Percentiles rank a stretch among this genome's conserved stretches.
phyloP scores from a whole-genome alignment of 2,113 vertebrate genomes.

The Polyodon spathula region DNA sequence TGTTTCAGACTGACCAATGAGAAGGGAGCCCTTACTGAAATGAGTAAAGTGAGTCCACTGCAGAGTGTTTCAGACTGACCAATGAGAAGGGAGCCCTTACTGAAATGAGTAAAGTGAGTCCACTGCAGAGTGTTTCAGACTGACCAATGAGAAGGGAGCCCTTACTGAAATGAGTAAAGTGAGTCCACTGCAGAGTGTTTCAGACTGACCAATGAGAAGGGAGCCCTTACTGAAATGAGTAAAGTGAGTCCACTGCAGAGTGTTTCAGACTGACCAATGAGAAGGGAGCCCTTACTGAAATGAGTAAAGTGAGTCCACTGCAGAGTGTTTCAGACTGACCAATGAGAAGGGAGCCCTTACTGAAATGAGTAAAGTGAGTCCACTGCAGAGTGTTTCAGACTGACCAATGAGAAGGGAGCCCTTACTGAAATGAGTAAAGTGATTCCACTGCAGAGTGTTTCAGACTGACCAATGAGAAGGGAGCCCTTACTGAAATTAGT shows the following conservation, averaged over 20 bases:
- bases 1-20: neutral
- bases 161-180: neutral
- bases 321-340: neutral
- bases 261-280: neutral
- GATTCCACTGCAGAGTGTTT: neutral
- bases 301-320: neutral
- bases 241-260: neutral
- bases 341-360: neutral
- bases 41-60: neutral
- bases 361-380: neutral
- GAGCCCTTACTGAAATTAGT: neutral
- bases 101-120: neutral
- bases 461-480: neutral
- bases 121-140: neutral
- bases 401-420: neutral
- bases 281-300: neutral
- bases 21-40: constrained; percentile 37
- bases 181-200: neutral
- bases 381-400: neutral
- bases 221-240: neutral
- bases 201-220: neutral
- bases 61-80: neutral
- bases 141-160: neutral
- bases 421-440: neutral
- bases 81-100: neutral